A percentile compares a stretch with the other conserved stretches of the same genome.
Conservation (phyloP, 2,113 vertebrate genomes). For the Chroicocephalus ridibundus region DNA sequence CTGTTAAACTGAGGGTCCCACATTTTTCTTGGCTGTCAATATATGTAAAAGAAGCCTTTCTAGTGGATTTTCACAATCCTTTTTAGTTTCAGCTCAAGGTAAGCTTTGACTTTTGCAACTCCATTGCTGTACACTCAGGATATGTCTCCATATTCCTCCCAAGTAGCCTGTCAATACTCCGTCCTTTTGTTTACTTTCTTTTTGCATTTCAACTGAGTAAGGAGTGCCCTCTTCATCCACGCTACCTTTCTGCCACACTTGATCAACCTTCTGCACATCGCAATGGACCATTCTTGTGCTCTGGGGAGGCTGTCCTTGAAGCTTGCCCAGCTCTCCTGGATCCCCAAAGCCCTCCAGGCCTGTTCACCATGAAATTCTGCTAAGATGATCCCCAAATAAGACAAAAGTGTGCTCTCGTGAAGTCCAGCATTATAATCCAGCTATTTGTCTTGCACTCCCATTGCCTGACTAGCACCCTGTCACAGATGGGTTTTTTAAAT, state of each 20-base stretch:
- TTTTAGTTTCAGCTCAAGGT: background rate
- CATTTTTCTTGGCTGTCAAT: background rate
- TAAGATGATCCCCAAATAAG: background rate
- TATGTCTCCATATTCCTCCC: background rate
- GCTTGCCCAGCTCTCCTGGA: background rate
- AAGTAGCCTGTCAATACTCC: background rate
- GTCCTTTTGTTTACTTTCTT: background rate
- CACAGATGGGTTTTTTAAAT: background rate
- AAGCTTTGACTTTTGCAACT: background rate
- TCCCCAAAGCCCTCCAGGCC: background rate
- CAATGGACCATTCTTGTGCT: background rate
- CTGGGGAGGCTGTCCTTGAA: background rate
- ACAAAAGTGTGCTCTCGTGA: background rate
- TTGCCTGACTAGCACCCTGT: background rate
- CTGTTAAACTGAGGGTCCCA: background rate
- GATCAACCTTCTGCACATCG: accelerated
- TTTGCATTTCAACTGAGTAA: background rate
- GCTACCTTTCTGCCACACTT: background rate
- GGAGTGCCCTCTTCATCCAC: background rate
- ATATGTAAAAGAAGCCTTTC: background rate
- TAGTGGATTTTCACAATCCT: background rate
- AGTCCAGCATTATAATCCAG: background rate
- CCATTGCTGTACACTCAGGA: background rate
- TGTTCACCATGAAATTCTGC: background rate
- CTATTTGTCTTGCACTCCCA: background rate